Evolutionary conservation across 1,140 invertebrate genomes (phyloP).

Genomic region (Megalopta genalis): DNA sequence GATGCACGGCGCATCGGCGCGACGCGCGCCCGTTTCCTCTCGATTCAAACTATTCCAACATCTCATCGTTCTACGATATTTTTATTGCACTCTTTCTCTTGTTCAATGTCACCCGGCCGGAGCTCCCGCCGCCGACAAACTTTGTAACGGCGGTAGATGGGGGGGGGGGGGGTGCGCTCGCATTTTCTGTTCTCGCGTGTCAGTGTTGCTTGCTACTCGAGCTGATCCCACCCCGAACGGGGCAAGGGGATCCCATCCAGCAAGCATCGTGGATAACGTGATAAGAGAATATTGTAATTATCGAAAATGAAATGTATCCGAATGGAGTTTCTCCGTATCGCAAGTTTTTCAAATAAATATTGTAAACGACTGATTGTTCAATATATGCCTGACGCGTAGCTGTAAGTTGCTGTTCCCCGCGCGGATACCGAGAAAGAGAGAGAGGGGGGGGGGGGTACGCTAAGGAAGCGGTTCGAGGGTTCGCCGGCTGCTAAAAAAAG

Average conservation of each 20-base stretch:
- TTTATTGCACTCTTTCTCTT: slow-evolving; percentile 2
- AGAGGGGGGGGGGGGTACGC: too few relatives aligned
- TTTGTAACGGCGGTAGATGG: neutral
- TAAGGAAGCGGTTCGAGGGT: slow-evolving; percentile 18
- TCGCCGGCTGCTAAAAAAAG: neutral
- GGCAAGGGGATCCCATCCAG: neutral
- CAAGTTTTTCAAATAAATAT: slow-evolving; percentile 49
- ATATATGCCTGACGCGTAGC: slow-evolving; percentile 16
- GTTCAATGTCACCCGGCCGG: neutral
- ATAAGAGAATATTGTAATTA: slow-evolving; percentile 29
- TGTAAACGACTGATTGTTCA: slow-evolving; percentile 30
- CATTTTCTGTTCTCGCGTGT: neutral
- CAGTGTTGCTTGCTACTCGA: neutral
- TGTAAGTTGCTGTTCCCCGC: slow-evolving; percentile 8
- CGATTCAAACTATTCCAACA: neutral
- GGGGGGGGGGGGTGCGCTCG: neutral
- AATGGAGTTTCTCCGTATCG: slow-evolving; percentile 39
- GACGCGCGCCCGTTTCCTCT: neutral
- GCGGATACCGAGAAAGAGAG: neutral
- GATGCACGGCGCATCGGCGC: neutral
- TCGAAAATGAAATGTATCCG: neutral
- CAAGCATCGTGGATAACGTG: neutral
- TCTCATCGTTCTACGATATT: slow-evolving; percentile 9
- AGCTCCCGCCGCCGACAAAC: neutral
- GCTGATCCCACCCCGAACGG: neutral